Conservation (phyloP, 2,113 vertebrate species). For the Tretioscincus oriximinensis region DNA sequence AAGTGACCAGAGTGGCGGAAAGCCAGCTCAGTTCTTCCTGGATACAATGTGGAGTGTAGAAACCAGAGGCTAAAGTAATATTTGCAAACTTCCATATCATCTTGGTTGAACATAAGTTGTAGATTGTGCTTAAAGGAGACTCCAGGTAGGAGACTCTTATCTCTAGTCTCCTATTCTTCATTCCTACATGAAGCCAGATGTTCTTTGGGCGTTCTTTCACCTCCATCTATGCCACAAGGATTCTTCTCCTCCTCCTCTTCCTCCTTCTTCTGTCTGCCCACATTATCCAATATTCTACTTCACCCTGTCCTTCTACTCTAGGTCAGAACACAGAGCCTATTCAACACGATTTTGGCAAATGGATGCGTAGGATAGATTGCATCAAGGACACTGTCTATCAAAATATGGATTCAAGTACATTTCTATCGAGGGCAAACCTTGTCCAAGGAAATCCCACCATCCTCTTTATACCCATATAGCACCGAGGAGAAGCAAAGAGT, state of each 20-base stretch:
- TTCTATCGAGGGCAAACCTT: background rate
- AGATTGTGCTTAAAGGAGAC: no score
- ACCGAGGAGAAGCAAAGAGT: background rate
- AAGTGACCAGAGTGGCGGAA: background rate
- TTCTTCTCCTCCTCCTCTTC: no score
- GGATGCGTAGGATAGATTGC: background rate
- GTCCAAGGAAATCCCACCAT: no score
- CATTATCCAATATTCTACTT: no score
- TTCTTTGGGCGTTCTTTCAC: no score
- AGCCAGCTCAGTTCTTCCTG: background rate
- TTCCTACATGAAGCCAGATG: no score
- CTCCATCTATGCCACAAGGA: no score
- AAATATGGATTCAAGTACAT: background rate
- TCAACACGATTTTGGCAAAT: background rate
- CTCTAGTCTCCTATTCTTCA: no score
- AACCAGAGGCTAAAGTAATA: background rate
- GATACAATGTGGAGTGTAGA: background rate
- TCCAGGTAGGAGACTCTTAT: no score
- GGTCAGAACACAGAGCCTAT: background rate
- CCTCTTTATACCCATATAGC: background rate
- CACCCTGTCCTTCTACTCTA: background rate
- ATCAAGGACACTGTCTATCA: background rate
- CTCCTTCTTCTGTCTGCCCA: no score
- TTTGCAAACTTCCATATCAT: background rate
- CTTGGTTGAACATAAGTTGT: no score